A percentile compares a stretch with the other conserved stretches of the same genome.
These are phyloP conservation scores for Helogale parvula DNA, from an alignment of 2,113 vertebrate genomes.

Conservation along the genomic window DNA sequence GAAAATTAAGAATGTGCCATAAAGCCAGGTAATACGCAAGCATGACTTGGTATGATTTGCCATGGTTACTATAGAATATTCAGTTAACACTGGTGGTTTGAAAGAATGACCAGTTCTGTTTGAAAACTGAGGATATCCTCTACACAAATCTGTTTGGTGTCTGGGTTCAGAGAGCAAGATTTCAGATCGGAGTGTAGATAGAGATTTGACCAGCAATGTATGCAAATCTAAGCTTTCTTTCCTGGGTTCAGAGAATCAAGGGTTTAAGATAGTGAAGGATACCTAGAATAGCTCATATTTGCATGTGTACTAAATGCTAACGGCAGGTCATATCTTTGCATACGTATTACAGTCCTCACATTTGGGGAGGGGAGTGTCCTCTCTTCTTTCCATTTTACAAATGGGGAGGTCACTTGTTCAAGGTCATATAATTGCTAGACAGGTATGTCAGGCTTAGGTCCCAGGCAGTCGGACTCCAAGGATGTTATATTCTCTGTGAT, in stretches of 20 bases:
- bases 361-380: background rate
- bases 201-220: background rate
- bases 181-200: slow-evolving; percentile 16
- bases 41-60: background rate
- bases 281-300: background rate
- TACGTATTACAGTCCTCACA: background rate
- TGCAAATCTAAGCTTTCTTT: background rate
- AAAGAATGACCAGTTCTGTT: slow-evolving; percentile 3
- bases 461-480: background rate
- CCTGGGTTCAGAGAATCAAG: background rate
- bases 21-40: background rate
- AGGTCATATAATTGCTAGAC: background rate
- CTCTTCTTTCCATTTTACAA: background rate
- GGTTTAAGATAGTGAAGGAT: background rate
- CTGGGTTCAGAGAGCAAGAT: slow-evolving; percentile 22
- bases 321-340: background rate
- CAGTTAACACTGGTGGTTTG: background rate
- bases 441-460: background rate
- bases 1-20: background rate
- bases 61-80: background rate
- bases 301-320: background rate
- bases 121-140: background rate
- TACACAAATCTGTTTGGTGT: background rate
- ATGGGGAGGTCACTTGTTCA: background rate
- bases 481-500: background rate